Conservation (phyloP, 2,113 vertebrate species). For the Reinhardtius hippoglossoides region DNA sequence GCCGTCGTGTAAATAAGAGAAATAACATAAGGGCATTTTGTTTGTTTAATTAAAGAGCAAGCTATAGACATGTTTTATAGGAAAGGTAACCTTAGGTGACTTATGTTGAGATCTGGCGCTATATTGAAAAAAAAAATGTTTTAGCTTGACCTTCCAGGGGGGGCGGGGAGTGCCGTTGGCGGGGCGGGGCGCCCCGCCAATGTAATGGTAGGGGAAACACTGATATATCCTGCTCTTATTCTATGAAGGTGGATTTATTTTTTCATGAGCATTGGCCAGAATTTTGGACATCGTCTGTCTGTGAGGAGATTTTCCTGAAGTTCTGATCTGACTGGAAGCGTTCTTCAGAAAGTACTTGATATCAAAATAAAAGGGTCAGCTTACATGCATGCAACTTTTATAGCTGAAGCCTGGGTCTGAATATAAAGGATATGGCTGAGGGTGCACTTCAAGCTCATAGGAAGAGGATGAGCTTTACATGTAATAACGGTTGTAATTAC, state of each 20-base stretch:
- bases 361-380: constrained; percentile 31
- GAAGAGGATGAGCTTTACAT: not conserved
- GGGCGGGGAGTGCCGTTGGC: no score
- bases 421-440: constrained; percentile 2
- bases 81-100: no score
- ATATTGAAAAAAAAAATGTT: no score
- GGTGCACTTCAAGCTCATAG: constrained; percentile 12
- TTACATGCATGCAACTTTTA: constrained; percentile 43
- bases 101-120: no score
- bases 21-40: no score
- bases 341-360: constrained; percentile 28
- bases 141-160: no score
- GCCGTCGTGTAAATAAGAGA: no score
- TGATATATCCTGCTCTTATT: constrained; percentile 59
- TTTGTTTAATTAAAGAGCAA: no score
- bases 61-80: no score
- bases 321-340: constrained; percentile 34
- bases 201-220: no score
- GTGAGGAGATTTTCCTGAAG: constrained; percentile 28
- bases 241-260: constrained; percentile 53
- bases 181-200: no score
- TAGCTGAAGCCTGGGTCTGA: not conserved
- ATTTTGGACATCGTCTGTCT: constrained; percentile 21
- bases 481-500: not conserved
- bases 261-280: constrained; percentile 42